Evolutionary conservation across 1,140 invertebrate genomes (phyloP).

Genomic region (Dufourea novaeangliae): DNA sequence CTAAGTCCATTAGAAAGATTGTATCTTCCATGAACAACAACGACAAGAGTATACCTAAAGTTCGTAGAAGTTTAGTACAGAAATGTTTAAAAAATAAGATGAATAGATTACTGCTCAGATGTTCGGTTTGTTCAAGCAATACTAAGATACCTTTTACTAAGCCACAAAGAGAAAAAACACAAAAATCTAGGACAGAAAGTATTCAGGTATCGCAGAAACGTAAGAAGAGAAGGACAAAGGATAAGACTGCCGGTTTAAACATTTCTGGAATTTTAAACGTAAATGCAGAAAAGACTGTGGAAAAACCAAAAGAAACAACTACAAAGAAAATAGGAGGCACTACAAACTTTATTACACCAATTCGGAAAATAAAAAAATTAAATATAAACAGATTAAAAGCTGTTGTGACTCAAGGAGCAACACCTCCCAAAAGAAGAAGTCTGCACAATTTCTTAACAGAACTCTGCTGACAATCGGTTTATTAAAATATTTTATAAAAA

Average conservation of each 20-base stretch:
- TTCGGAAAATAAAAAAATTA: conserved; percentile 63
- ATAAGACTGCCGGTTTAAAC: conserved; percentile 76
- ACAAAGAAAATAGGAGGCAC: neutral
- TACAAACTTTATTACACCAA: conserved; percentile 45
- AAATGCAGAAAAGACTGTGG: conserved; percentile 31
- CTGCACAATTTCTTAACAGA: conserved; percentile 67
- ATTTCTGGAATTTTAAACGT: conserved; percentile 53
- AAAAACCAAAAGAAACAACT: neutral
- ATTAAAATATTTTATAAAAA: conserved; percentile 44
- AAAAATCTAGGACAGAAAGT: neutral
- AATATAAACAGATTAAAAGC: conserved; percentile 69
- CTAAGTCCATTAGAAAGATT: conserved; percentile 63
- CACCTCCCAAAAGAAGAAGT: conserved; percentile 49
- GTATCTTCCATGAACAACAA: conserved; percentile 37
- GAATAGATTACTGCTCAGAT: conserved; percentile 73
- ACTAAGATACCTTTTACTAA: conserved; percentile 68
- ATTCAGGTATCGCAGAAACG: conserved; percentile 35
- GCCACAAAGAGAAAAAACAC: conserved; percentile 52
- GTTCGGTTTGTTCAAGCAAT: conserved; percentile 68
- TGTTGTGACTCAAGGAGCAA: conserved; percentile 55
- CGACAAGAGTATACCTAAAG: conserved; percentile 60
- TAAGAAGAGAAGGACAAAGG: conserved; percentile 73
- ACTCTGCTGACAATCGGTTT: conserved; percentile 49
- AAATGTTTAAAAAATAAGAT: conserved; percentile 70
- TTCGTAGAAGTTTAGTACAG: conserved; percentile 58